phyloP scores from a whole-genome alignment of 2,888 invertebrate genomes.

The Napeogenes inachia region DNA sequence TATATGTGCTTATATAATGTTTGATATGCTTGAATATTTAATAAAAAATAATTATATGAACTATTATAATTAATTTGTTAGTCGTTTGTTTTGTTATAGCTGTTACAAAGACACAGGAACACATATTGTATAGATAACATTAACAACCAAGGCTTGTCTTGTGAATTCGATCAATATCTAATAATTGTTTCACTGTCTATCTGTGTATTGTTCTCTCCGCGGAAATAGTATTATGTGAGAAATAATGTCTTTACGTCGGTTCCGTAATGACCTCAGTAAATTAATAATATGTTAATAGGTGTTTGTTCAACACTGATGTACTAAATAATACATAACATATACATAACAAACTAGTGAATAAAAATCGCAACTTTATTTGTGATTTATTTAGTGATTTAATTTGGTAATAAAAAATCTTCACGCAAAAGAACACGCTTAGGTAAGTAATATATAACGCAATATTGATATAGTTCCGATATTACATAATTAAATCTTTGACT shows the following conservation, averaged over 20 bases:
- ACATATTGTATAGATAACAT: conserved; percentile 20
- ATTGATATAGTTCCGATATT: too few relatives aligned
- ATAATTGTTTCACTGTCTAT: conserved; percentile 32
- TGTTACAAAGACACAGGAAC: conserved; percentile 21
- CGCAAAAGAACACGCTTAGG: too few relatives aligned
- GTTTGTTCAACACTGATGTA: neutral
- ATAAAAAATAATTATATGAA: too few relatives aligned
- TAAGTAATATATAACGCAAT: too few relatives aligned
- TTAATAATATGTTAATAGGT: neutral
- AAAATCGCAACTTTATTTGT: too few relatives aligned
- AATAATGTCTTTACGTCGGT: conserved; percentile 9
- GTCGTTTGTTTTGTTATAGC: neutral
- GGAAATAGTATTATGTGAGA: conserved; percentile 21
- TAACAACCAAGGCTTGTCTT: conserved; percentile 26
- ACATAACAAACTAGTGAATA: too few relatives aligned
- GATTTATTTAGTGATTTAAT: too few relatives aligned
- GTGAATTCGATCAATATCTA: conserved; percentile 35
- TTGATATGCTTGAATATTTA: too few relatives aligned
- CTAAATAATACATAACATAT: neutral
- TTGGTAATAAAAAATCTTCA: too few relatives aligned
- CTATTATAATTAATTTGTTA: too few relatives aligned
- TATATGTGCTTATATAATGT: too few relatives aligned
- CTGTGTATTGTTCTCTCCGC: conserved; percentile 27
- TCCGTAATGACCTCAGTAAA: conserved; percentile 11
- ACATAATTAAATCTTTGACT: too few relatives aligned